These are phyloP conservation scores for Bugula neritina DNA, from an alignment of 2,888 invertebrate species.

Conservation along the genomic window DNA sequence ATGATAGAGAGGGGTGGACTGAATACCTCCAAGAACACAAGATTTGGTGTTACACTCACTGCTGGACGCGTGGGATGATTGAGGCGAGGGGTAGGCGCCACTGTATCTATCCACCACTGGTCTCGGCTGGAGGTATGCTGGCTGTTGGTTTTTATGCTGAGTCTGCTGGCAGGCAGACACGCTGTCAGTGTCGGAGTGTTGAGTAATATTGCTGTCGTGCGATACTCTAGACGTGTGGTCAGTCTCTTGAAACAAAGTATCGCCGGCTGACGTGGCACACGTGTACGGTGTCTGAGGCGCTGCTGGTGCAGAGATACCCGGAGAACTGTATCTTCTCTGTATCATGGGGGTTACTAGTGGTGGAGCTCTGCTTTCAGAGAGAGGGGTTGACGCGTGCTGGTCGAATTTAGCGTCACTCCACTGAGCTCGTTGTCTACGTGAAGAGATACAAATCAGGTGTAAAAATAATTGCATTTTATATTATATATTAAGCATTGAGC, in stretches of 20 bases:
- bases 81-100: constrained; percentile 10
- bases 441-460: too few relatives aligned
- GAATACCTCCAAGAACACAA: neutral
- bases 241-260: constrained; percentile 7
- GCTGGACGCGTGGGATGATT: neutral
- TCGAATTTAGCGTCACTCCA: constrained; percentile 1
- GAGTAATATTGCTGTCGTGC: neutral
- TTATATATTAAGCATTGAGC: too few relatives aligned
- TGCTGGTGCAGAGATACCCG: neutral
- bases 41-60: neutral
- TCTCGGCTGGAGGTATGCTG: too few relatives aligned
- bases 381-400: constrained; percentile 17
- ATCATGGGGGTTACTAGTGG: constrained; percentile 10
- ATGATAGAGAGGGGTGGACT: neutral
- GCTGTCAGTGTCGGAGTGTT: neutral
- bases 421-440: neutral
- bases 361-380: constrained; percentile 7
- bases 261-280: neutral
- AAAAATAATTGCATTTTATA: too few relatives aligned
- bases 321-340: constrained; percentile 6
- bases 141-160: neutral
- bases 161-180: neutral
- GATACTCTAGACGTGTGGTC: neutral
- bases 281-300: neutral
- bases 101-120: neutral